Evolutionary conservation across 1,140 invertebrate genomes (phyloP), one percentile per base, ranked within the genome.

Genomic region (Helicoverpa armigera): DNA sequence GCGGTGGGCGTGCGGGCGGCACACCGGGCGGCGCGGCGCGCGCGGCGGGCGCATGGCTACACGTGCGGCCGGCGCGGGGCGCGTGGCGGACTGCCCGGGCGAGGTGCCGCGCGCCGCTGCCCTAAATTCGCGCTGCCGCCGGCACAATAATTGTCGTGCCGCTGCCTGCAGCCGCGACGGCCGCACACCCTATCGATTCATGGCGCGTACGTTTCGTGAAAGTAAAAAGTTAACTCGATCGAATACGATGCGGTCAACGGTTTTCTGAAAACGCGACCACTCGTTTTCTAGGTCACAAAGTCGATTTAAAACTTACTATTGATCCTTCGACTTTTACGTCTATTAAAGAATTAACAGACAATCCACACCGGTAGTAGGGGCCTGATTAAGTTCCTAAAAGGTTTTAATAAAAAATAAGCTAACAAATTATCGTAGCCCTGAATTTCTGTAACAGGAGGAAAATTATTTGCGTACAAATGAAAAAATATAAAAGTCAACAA

Each of bases 221-320:
- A 93, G 89, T 93, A 92, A 93, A 94, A 94, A 93, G 88, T 93
- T 93, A 93, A 92, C 91, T 89, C 90, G 90, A 91, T 91, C 89
- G 91, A 92, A 92, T 91, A 86, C 88, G 89, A 90, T 93, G 91
- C 92, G 91, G 89, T 88, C 88, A 88, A 88, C 89, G 84, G 67
- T 82, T 88, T 87, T 76, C 83, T 83, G 86, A 80, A 84, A 87
- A 92, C 88, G 88, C 89, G 87, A 90, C 85, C 85, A 83, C 82
- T 29, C 80, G 70, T 84, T 90, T 92, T 92, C 87, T 94, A 90
- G 91, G 89, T 90, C 91, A 90, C 90, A 88, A 92, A 89, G 89
- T 88, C 87, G 85, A 89, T 90, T 86, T 88, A 86, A 90, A 91
- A 91, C 61, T 89, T 86, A 81, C 70, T 91, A 91, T 92, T 87